Conservation (phyloP, 2,888 invertebrate species). For the Frankliniella fusca region DNA sequence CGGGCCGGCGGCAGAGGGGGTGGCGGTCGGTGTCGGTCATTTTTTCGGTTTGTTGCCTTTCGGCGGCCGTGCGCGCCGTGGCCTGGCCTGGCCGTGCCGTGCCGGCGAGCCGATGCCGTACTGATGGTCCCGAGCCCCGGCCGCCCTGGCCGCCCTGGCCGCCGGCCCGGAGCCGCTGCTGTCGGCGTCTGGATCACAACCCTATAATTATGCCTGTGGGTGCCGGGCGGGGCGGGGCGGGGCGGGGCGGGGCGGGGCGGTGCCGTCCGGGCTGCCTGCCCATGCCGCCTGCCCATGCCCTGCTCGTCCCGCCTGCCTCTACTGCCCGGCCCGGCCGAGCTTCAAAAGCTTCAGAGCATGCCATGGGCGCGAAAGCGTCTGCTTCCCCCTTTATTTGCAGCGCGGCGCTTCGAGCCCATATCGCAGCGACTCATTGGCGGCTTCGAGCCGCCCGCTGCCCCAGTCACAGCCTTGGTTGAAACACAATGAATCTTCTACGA, state of each 20-base stretch:
- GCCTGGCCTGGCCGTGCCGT: not conserved
- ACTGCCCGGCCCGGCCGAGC: not conserved
- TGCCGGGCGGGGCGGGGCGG: not conserved
- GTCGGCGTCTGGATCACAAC: not conserved
- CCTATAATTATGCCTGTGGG: slow-evolving; percentile 20
- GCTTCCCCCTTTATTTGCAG: too few relatives aligned
- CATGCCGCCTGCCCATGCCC: not conserved
- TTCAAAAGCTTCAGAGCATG: not conserved
- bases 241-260: too few relatives aligned
- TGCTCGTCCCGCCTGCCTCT: not conserved
- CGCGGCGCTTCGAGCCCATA: not conserved
- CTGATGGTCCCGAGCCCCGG: not conserved
- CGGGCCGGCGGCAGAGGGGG: not conserved
- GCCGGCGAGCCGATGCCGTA: not conserved
- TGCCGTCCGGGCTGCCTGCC: not conserved
- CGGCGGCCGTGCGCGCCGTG: not conserved
- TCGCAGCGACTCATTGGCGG: not conserved
- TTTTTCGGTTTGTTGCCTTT: not conserved
- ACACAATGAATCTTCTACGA: too few relatives aligned
- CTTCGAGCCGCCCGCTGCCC: not conserved
- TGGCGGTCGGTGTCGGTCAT: not conserved
- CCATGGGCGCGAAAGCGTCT: too few relatives aligned
- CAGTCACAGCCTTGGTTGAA: too few relatives aligned
- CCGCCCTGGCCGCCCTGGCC: not conserved
- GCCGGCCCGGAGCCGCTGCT: not conserved